Evolutionary conservation across 2,888 invertebrate species (phyloP), one percentile per base, ranked within the genome.

Genomic region (Synergus umbraculus): DNA sequence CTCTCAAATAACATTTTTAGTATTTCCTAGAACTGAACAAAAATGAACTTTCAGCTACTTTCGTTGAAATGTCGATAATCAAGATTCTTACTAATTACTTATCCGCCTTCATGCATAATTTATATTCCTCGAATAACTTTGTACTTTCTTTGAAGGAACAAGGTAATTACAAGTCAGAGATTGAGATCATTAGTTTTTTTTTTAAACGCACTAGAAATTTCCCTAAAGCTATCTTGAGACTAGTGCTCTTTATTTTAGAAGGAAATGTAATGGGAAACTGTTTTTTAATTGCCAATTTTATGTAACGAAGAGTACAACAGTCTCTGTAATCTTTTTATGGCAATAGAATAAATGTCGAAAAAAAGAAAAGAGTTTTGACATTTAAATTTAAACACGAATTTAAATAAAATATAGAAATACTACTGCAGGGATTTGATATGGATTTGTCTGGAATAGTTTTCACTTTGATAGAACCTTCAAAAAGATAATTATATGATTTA

Each of bases 401-500:
- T n/a, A 8, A 54, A 54, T n/a, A 54, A 5, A 54, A 54, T 54
- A 54, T 54, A 54, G 7, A 54, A 8, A n/a, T n/a, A n/a, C 54
- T n/a, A 54, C n/a, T 2, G 22, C n/a, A 1, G 22, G 22, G 22
- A n/a, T n/a, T 54, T n/a, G 15, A 0, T 7, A 0, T n/a, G 8
- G n/a, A 54, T 54, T 15, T n/a, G n/a, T n/a, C 54, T n/a, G 8
- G 3, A 54, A n/a, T 8, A n/a, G n/a, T 54, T 54, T 54, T n/a
- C 54, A 54, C 54, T 54, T 8, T 69, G 29, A 69, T 69, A 49
- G 69, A 49, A 69, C 46, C 46, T 49, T 69, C 9, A 9, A 46
- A 4, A 49, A 49, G 69, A 22, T 69, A 69, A 69, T 69, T 69
- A 69, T 69, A 29, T 69, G 69, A 49, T 69, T 69, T 69, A 69